A percentile compares a stretch with the other conserved stretches of the same genome.
phyloP scores from a whole-genome alignment of 1,140 invertebrate genomes.

The Anastrepha ludens region DNA sequence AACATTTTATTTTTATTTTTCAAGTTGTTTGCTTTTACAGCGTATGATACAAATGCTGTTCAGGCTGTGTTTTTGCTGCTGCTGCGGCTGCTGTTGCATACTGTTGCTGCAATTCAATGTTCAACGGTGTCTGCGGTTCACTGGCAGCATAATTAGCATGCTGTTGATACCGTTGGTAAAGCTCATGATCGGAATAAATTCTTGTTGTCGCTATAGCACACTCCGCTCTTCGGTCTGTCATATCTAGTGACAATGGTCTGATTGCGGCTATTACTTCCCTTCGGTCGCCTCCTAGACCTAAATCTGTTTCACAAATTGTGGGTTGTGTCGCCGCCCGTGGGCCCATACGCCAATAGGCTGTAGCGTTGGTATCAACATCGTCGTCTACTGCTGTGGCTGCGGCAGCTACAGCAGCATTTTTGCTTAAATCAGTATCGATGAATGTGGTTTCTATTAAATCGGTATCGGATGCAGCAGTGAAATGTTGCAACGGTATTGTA shows the following conservation, averaged over 20 bases:
- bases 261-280: too few relatives aligned
- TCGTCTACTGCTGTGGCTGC: slow-evolving; percentile 7
- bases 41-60: slow-evolving; percentile 59
- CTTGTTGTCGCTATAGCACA: slow-evolving; percentile 57
- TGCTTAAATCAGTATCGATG: slow-evolving; percentile 54
- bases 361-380: slow-evolving; percentile 5
- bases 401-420: slow-evolving; percentile 12
- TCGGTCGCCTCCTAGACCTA: too few relatives aligned
- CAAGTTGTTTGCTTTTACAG: slow-evolving; percentile 49
- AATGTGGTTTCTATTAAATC: slow-evolving; percentile 54
- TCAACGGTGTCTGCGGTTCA: slow-evolving; percentile 28
- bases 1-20: not conserved
- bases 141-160: slow-evolving; percentile 13
- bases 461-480: slow-evolving; percentile 58
- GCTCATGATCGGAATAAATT: slow-evolving; percentile 59
- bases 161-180: slow-evolving; percentile 53
- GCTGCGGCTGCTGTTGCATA: slow-evolving; percentile 36
- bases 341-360: not conserved
- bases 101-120: slow-evolving; percentile 26
- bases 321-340: slow-evolving; percentile 27
- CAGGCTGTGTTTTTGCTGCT: slow-evolving; percentile 51
- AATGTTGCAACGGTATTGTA: slow-evolving; percentile 66
- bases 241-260: not conserved
- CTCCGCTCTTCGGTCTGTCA: not conserved
- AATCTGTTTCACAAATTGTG: slow-evolving; percentile 6